Evolutionary conservation across 2,888 invertebrate genomes (phyloP).

Genomic region (Drosophila kuntzei): DNA sequence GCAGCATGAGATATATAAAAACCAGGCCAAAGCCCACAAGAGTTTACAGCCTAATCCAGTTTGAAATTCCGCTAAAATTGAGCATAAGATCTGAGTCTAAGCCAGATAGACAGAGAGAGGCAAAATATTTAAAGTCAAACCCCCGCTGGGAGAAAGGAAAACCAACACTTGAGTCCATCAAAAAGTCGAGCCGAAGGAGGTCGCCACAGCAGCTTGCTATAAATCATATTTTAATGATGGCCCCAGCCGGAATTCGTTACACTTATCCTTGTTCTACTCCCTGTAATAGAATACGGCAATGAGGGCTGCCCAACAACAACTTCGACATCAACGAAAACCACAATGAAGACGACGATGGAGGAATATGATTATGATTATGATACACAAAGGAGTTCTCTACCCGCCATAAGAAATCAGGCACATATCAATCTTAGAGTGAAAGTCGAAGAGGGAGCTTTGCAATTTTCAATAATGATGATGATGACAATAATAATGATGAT

Average conservation of each 20-base stretch:
- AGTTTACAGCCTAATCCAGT: constrained; percentile 20
- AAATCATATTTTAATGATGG: constrained; percentile 82
- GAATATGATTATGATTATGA: constrained; percentile 35
- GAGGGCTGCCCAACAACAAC: neutral
- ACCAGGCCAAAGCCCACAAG: constrained; percentile 2
- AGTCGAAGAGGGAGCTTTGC: constrained; percentile 9
- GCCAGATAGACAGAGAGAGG: constrained; percentile 22
- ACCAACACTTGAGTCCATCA: constrained; percentile 52
- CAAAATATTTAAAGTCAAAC: constrained; percentile 64
- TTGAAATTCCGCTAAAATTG: constrained; percentile 40
- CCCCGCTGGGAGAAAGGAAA: constrained; percentile 18
- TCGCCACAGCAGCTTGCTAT: constrained; percentile 47
- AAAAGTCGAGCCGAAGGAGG: constrained; percentile 46
- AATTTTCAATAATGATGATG: constrained; percentile 43
- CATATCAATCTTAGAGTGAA: constrained; percentile 64
- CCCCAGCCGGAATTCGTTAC: constrained; percentile 62
- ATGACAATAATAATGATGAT: constrained; percentile 43
- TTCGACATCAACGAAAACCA: constrained; percentile 2
- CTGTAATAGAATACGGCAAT: constrained; percentile 65
- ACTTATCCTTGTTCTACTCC: constrained; percentile 23
- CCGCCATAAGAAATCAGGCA: constrained; percentile 51
- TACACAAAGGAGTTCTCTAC: constrained; percentile 42
- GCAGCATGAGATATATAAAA: constrained; percentile 3
- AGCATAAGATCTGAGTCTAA: constrained; percentile 48
- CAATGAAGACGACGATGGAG: neutral